Evolutionary conservation across 2,888 invertebrate genomes (phyloP).

Genomic region (Hylaea fasciaria): DNA sequence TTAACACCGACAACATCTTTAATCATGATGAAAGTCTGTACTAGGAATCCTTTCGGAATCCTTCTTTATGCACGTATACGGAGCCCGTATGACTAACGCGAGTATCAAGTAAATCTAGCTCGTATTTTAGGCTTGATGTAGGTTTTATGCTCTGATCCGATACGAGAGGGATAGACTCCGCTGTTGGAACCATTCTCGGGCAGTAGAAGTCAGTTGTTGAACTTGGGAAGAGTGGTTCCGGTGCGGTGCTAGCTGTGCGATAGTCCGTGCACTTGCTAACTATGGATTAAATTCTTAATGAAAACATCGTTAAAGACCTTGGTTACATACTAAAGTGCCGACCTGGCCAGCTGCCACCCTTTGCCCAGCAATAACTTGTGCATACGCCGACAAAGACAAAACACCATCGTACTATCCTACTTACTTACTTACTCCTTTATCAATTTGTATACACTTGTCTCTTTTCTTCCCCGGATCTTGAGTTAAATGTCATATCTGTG

Average conservation of each 20-base stretch:
- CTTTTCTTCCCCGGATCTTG: too few relatives aligned
- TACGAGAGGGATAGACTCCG: constrained; percentile 19
- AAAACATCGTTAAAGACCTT: too few relatives aligned
- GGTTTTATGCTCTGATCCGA: constrained; percentile 38
- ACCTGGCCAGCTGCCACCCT: too few relatives aligned
- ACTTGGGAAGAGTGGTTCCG: neutral
- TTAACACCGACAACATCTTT: neutral
- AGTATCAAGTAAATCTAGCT: constrained; percentile 39
- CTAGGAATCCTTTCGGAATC: constrained; percentile 30
- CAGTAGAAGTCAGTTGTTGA: constrained; percentile 2
- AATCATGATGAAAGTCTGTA: constrained; percentile 20
- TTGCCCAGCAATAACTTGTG: too few relatives aligned
- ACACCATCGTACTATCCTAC: too few relatives aligned
- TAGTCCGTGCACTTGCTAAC: neutral
- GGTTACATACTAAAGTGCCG: too few relatives aligned
- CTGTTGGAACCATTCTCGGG: constrained; percentile 17
- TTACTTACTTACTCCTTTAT: too few relatives aligned
- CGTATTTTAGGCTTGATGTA: constrained; percentile 43
- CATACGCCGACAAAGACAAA: too few relatives aligned
- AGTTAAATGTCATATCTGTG: too few relatives aligned
- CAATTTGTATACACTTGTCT: too few relatives aligned
- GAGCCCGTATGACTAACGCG: constrained; percentile 23
- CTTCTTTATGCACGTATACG: constrained; percentile 35
- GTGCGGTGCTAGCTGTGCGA: neutral
- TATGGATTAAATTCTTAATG: too few relatives aligned